Percentiles rank a stretch among this genome's conserved stretches.
These are phyloP conservation scores for Chondrilla cf. caribensis DNA, from an alignment of 37 sponge, comb jelly and placozoan genomes.

Conservation along the genomic window DNA sequence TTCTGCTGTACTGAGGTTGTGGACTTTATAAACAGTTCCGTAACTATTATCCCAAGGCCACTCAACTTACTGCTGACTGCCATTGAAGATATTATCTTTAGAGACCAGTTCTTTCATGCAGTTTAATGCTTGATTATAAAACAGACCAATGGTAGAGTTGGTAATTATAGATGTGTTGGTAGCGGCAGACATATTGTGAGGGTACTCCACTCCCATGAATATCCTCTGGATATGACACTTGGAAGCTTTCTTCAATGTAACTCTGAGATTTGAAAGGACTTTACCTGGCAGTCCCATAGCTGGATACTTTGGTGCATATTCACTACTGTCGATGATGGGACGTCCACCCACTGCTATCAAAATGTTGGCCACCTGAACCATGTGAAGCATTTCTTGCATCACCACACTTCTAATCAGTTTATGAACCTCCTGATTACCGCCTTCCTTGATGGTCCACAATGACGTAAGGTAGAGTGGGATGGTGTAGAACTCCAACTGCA, in stretches of 20 bases:
- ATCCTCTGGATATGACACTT: conserved; percentile 34
- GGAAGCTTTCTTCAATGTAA: conserved; percentile 30
- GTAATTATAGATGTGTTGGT: not conserved
- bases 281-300: conserved; percentile 32
- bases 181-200: not conserved
- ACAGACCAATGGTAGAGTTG: conserved; percentile 37
- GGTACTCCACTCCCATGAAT: conserved; percentile 43
- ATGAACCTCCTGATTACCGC: conserved; percentile 37
- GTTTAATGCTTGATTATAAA: conserved; percentile 31
- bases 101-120: conserved; percentile 28
- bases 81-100: conserved; percentile 4
- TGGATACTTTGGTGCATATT: conserved; percentile 29
- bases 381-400: conserved; percentile 62
- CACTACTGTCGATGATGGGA: conserved; percentile 38
- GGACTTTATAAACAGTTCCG: not conserved
- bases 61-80: not conserved
- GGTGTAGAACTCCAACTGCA: conserved; percentile 44
- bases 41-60: conserved; percentile 30
- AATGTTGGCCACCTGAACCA: conserved; percentile 52
- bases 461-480: conserved; percentile 53
- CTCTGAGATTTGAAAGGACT: conserved; percentile 35
- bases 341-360: conserved; percentile 43
- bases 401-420: conserved; percentile 24
- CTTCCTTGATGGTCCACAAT: conserved; percentile 44
- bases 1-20: conserved; percentile 30